Evolutionary conservation across 2,797 vertebrate genomes (phyloP).

Genomic region (Cuculus canorus): DNA sequence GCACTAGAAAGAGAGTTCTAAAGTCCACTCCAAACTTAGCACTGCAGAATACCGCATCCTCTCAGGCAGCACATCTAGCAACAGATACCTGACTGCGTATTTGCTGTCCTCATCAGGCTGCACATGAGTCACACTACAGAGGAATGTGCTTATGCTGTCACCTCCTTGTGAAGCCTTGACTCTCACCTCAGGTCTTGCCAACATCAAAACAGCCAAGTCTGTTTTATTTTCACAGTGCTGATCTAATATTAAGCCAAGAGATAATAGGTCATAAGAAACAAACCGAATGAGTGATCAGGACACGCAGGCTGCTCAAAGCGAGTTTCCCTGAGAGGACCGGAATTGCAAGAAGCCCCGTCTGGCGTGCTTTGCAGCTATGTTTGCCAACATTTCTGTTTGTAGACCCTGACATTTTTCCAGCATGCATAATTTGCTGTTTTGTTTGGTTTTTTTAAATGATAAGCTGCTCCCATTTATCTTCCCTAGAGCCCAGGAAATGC

Average conservation of each 20-base stretch:
- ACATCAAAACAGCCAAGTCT: constrained; percentile 9
- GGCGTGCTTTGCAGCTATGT: background rate
- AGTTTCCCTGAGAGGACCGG: background rate
- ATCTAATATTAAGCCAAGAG: background rate
- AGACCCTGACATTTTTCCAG: background rate
- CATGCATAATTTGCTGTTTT: background rate
- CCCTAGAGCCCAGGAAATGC: background rate
- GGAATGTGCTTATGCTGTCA: background rate
- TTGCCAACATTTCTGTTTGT: background rate
- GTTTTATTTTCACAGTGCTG: background rate
- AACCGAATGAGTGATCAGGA: background rate
- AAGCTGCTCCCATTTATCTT: constrained; percentile 22
- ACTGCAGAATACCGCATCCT: background rate
- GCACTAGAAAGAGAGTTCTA: background rate
- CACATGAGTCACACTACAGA: background rate
- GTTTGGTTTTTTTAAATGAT: background rate
- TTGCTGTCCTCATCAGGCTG: constrained; percentile 1
- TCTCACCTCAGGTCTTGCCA: constrained; percentile 5
- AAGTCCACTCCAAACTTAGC: background rate
- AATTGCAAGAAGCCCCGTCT: background rate
- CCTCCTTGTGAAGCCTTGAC: background rate
- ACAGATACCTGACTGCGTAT: background rate
- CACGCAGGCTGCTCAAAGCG: background rate
- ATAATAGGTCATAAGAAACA: constrained; percentile 8
- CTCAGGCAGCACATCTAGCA: background rate